Base-by-base conservation (phyloP, 1,140 invertebrate species). In the Drosophila virilis region DNA sequence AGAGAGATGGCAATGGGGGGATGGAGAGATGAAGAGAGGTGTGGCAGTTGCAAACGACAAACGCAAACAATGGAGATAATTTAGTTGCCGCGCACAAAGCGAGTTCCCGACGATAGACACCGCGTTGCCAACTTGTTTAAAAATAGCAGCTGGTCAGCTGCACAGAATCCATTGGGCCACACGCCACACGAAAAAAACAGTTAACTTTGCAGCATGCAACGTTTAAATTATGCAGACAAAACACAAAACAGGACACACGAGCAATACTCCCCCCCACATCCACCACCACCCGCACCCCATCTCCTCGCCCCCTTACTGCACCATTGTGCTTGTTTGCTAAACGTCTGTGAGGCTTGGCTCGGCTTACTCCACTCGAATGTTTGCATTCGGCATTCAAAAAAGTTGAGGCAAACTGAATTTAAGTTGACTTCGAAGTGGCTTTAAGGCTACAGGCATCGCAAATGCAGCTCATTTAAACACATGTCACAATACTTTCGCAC, bases 391-490 rank as follows among this genome's bases (percentile, higher is more conserved):
- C 73, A 80, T 77, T 69, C 61, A 77, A 88, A 88, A 52, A 88
- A 79, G 76, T 88, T 88, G 51, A 66, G 40, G 80, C 79, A 77
- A 77, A 79, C 74, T 69, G 46, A 79, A 86, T 68, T 86, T 72
- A 79, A 86, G 76, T 73, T 70, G 71, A 74, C 74, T 84, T 43
- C 22, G 15, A 67, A 80, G 52, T 73, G 74, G 66, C 84, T 88
- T 88, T 80, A 89, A 89, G 65, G 74, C 51, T 48, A 42, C 58
- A 70, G 79, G 50, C 65, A 52, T 50, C 76, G 46, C 54, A 88
- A 88, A 75, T 88, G 80, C 77, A 88, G 84, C 84, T 89, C 84
- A 89, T 89, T 89, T 89, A 89, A 89, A 89, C 84, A 89, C 80
- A 89, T 89, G 84, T 89, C 84, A 89, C 84, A 89, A 88, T 88